Conservation (phyloP, 2,797 vertebrate genomes). For the Borostomias antarcticus region DNA sequence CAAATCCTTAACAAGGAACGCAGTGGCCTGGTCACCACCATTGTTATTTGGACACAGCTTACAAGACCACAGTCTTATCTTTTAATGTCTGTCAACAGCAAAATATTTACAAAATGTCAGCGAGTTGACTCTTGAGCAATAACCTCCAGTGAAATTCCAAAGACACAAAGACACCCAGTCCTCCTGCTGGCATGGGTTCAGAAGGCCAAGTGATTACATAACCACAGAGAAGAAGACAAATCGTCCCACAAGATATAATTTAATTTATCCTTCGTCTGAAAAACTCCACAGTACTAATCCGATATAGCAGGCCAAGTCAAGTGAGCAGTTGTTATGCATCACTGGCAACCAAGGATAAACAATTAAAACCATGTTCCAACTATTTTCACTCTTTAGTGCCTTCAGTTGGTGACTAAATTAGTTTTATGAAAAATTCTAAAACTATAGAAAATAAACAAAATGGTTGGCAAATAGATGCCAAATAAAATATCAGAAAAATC, state of each 20-base stretch:
- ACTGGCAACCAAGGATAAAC: not conserved
- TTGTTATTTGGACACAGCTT: not conserved
- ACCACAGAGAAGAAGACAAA: constrained; percentile 11
- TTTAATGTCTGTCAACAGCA: not conserved
- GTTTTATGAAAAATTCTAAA: not conserved
- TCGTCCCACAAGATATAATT: not conserved
- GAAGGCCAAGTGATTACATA: constrained; percentile 29
- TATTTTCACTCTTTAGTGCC: too few relatives aligned
- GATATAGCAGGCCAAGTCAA: not conserved
- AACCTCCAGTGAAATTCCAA: constrained; percentile 5
- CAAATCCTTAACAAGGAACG: too few relatives aligned
- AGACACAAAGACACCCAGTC: not conserved
- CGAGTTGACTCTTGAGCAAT: constrained; percentile 3
- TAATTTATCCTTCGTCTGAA: not conserved
- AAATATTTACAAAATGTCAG: not conserved
- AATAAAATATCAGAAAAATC: too few relatives aligned
- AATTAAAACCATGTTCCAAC: not conserved
- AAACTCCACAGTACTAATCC: not conserved
- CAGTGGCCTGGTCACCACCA: too few relatives aligned
- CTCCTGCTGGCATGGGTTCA: constrained; percentile 30
- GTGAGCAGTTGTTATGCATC: not conserved
- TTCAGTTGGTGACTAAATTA: not conserved
- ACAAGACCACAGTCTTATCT: not conserved
- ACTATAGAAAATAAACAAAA: too few relatives aligned
- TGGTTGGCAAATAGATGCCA: too few relatives aligned